These are phyloP conservation scores for Drosophila lacicola DNA, from an alignment of 2,888 invertebrate genomes.

Conservation along the genomic window DNA sequence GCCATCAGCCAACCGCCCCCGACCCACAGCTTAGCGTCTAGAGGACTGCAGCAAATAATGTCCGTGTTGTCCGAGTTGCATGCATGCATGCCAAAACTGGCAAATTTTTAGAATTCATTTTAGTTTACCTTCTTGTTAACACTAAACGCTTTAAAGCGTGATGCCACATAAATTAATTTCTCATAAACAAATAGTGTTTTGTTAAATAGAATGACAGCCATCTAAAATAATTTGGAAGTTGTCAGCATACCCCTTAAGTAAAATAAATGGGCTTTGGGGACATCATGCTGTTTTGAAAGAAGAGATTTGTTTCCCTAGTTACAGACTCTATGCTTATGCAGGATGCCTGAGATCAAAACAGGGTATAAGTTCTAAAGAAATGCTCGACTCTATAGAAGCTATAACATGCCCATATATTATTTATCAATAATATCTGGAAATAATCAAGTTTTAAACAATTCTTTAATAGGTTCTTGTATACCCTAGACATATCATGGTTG, in stretches of 20 bases:
- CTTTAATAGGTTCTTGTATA: too few relatives aligned
- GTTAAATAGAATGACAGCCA: slow-evolving; percentile 53
- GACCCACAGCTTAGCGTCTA: neutral
- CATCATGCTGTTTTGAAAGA: too few relatives aligned
- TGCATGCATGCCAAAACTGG: slow-evolving; percentile 21
- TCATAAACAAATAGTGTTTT: slow-evolving; percentile 10
- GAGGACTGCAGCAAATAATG: slow-evolving; percentile 41
- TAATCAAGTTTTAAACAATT: too few relatives aligned
- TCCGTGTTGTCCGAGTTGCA: slow-evolving; percentile 21
- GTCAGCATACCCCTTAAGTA: neutral
- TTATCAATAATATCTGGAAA: too few relatives aligned
- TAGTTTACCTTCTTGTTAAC: neutral
- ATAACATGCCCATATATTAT: too few relatives aligned
- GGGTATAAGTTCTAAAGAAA: too few relatives aligned
- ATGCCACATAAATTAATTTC: slow-evolving; percentile 15
- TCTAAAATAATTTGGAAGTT: slow-evolving; percentile 48
- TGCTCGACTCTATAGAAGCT: too few relatives aligned
- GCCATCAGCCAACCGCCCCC: neutral
- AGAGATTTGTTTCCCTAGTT: too few relatives aligned
- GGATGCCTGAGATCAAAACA: too few relatives aligned
- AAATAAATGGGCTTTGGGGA: neutral
- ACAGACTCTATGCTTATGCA: too few relatives aligned
- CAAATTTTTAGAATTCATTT: slow-evolving; percentile 7
- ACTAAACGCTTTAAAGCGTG: slow-evolving; percentile 18
- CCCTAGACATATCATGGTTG: too few relatives aligned